phyloP scores from a whole-genome alignment of 2,888 invertebrate genomes.

The Yponomeuta cagnagella region DNA sequence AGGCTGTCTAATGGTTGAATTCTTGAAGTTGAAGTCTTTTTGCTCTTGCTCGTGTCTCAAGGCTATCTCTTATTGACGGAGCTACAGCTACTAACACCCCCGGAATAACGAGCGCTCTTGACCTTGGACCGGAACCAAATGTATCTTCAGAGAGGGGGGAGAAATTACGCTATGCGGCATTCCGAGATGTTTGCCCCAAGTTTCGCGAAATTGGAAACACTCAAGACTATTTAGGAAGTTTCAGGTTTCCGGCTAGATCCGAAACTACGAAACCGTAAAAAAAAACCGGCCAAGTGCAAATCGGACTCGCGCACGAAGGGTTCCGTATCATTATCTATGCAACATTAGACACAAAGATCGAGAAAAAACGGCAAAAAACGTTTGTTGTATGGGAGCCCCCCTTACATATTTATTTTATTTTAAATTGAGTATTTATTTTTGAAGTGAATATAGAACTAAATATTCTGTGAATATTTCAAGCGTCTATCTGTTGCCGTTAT shows the following conservation, averaged over 20 bases:
- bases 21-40: background rate
- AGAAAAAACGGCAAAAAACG: too few species aligned
- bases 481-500: too few species aligned
- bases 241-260: background rate
- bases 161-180: constrained; percentile 51
- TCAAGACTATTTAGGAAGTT: background rate
- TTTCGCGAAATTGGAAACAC: constrained; percentile 14
- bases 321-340: too few species aligned
- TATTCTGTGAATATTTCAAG: too few species aligned
- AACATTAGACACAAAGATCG: too few species aligned
- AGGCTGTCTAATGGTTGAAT: background rate
- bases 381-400: too few species aligned
- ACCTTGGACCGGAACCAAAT: constrained; percentile 44
- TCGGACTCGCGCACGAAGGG: too few species aligned
- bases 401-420: too few species aligned
- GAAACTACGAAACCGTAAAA: background rate
- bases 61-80: constrained; percentile 23
- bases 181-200: constrained; percentile 36
- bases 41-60: constrained; percentile 17
- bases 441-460: too few species aligned
- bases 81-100: constrained; percentile 18
- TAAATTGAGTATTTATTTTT: too few species aligned
- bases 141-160: constrained; percentile 37
- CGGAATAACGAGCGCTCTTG: constrained; percentile 23
- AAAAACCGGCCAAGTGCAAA: too few species aligned